Evolutionary conservation across 2,113 vertebrate species (phyloP).

Genomic region (Formicarius rufipectus): DNA sequence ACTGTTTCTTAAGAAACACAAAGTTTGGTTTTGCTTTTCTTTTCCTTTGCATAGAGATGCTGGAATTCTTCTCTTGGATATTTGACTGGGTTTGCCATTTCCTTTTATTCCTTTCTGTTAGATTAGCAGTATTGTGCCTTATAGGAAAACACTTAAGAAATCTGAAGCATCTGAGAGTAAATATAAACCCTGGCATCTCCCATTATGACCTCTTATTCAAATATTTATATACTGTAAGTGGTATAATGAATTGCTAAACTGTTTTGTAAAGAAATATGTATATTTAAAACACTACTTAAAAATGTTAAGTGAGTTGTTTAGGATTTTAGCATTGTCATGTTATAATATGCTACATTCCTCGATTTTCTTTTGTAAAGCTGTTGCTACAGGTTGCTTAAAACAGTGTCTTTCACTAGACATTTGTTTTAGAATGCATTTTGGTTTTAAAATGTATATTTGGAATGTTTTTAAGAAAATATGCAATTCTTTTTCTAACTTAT

Average conservation of each 20-base stretch:
- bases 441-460: slow-evolving; percentile 55
- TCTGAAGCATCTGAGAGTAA: slow-evolving; percentile 51
- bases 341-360: slow-evolving; percentile 43
- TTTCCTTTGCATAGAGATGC: background rate
- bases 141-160: slow-evolving; percentile 38
- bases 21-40: background rate
- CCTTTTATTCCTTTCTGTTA: slow-evolving; percentile 46
- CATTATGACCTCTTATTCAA: slow-evolving; percentile 48
- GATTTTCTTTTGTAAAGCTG: slow-evolving; percentile 34
- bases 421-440: slow-evolving; percentile 42
- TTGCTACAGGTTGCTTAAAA: slow-evolving; percentile 44
- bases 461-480: slow-evolving; percentile 65
- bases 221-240: slow-evolving; percentile 50
- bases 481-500: slow-evolving; percentile 63
- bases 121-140: slow-evolving; percentile 66
- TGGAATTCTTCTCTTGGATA: slow-evolving; percentile 1
- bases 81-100: background rate
- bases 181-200: slow-evolving; percentile 47
- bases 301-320: slow-evolving; percentile 37
- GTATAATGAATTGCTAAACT: slow-evolving; percentile 49
- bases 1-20: background rate
- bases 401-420: slow-evolving; percentile 35
- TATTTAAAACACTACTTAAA: slow-evolving; percentile 50
- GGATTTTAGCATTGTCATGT: slow-evolving; percentile 47
- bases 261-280: slow-evolving; percentile 63